Evolutionary conservation across 2,888 invertebrate genomes (phyloP).

Genomic region (Temnothorax rugatulus): DNA sequence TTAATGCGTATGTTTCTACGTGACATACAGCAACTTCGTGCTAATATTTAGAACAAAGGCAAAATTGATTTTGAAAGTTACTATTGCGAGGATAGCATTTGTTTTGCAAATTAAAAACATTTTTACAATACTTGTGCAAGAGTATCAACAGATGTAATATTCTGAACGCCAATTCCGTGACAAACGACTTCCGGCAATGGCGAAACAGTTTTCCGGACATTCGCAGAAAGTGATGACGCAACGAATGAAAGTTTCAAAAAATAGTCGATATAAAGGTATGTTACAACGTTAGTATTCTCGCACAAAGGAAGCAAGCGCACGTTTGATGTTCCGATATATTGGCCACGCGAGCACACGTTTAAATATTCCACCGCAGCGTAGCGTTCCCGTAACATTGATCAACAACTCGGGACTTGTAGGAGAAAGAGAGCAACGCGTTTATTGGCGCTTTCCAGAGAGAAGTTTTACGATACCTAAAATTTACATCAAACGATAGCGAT

Average conservation of each 20-base stretch:
- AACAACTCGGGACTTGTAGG: conserved; percentile 46
- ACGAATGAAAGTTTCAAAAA: conserved; percentile 37
- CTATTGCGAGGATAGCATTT: not conserved
- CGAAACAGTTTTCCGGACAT: not conserved
- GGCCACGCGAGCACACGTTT: conserved; percentile 47
- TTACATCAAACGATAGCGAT: conserved; percentile 30
- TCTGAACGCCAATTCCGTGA: not conserved
- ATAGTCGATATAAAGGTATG: conserved; percentile 31
- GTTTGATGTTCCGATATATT: conserved; percentile 55
- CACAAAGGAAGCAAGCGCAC: conserved; percentile 44
- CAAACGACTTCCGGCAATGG: not conserved
- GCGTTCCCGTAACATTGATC: conserved; percentile 48
- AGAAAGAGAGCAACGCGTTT: conserved; percentile 33
- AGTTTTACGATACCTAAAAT: conserved; percentile 39
- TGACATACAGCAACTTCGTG: not conserved
- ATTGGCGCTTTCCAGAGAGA: conserved; percentile 33
- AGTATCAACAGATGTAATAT: not conserved
- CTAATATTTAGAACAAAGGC: not conserved
- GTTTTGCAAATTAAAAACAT: not conserved
- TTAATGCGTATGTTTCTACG: not conserved
- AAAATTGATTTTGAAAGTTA: not conserved
- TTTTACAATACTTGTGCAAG: not conserved
- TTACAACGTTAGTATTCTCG: conserved; percentile 18
- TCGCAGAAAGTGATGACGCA: conserved; percentile 18
- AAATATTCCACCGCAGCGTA: conserved; percentile 52